Percentiles rank a stretch among this genome's conserved stretches.
These are phyloP conservation scores for Nemotelus pantherinus DNA, from an alignment of 2,888 invertebrate species.

Conservation along the genomic window DNA sequence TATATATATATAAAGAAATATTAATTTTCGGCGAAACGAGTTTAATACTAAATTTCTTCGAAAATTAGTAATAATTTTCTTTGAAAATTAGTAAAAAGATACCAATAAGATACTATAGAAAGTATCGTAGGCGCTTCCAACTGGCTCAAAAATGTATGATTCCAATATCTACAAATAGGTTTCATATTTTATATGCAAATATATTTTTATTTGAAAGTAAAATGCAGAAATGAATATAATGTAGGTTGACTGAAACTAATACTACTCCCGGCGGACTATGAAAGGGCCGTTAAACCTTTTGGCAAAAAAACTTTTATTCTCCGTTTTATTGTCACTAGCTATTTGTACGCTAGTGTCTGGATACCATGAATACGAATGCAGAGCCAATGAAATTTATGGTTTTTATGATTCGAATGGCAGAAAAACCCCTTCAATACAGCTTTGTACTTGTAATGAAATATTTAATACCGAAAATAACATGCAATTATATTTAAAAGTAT, in stretches of 20 bases:
- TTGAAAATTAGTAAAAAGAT: too few relatives aligned
- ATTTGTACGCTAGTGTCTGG: neutral
- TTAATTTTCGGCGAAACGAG: too few relatives aligned
- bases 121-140: neutral
- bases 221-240: constrained; percentile 3
- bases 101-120: too few relatives aligned
- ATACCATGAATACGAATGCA: neutral
- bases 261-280: neutral
- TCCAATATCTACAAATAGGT: neutral
- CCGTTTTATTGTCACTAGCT: neutral
- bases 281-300: neutral
- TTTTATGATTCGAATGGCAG: too few relatives aligned
- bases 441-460: too few relatives aligned
- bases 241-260: neutral
- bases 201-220: constrained; percentile 10
- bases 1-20: too few relatives aligned
- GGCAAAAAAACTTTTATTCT: neutral
- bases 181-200: constrained; percentile 14
- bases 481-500: too few relatives aligned
- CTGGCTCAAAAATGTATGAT: neutral
- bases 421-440: too few relatives aligned
- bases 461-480: too few relatives aligned
- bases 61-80: too few relatives aligned
- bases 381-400: neutral
- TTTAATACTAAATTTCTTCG: too few relatives aligned